Percentiles rank a stretch among this genome's conserved stretches.
phyloP scores from a whole-genome alignment of 2,113 vertebrate species.

The Gasterosteus nipponicus region DNA sequence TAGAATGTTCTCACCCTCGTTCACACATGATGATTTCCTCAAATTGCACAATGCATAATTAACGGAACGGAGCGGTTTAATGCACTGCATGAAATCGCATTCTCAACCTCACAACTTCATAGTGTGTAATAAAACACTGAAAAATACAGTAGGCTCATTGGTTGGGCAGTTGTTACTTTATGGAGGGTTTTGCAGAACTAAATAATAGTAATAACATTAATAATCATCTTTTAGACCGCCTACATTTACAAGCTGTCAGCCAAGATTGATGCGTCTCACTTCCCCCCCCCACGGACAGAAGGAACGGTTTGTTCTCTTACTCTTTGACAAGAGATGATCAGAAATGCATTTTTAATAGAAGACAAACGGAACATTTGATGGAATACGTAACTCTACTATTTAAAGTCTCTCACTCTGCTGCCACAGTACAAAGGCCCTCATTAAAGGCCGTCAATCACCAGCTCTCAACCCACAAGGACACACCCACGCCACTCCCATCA shows the following conservation, averaged over 20 bases:
- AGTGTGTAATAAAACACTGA: background rate
- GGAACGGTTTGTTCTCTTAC: background rate
- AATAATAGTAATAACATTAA: conserved; percentile 7
- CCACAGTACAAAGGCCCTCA: conserved; percentile 32
- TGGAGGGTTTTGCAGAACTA: background rate
- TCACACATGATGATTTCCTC: background rate
- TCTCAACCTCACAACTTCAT: background rate
- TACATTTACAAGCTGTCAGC: conserved; percentile 11
- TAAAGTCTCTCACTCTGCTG: conserved; percentile 23
- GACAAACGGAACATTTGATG: conserved; percentile 27
- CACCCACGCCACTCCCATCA: conserved; percentile 36
- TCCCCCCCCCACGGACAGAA: background rate
- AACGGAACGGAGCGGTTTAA: background rate
- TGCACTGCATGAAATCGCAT: background rate
- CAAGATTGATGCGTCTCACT: conserved; percentile 1
- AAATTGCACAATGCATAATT: background rate
- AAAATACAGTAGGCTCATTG: background rate
- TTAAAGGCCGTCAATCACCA: conserved; percentile 50
- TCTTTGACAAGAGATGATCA: conserved; percentile 1
- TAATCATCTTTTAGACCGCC: conserved; percentile 5
- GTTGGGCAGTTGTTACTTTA: background rate
- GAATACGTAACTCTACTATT: conserved; percentile 21
- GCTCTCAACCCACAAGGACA: conserved; percentile 24
- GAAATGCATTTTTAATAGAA: conserved; percentile 28
- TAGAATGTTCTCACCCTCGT: too few relatives aligned